A percentile compares a stretch with the other conserved stretches of the same genome.
Evolutionary conservation across 1,140 invertebrate species (phyloP).

Genomic region (Alviniconcha marisindica): DNA sequence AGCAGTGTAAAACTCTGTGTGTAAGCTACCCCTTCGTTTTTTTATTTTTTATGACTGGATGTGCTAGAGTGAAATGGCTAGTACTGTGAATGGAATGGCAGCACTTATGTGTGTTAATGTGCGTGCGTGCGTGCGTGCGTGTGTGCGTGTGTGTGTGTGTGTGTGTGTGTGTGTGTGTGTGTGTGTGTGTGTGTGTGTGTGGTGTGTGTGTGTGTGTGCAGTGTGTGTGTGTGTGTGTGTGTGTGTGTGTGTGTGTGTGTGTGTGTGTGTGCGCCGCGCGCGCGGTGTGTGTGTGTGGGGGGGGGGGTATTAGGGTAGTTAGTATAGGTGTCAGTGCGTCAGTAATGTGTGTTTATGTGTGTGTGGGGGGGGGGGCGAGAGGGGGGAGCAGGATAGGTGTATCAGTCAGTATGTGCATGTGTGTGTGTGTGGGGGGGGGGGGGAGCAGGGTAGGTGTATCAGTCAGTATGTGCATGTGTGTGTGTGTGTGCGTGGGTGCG

Average conservation of each 20-base stretch:
- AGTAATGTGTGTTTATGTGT: too few relatives aligned
- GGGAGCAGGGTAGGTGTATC: too few relatives aligned
- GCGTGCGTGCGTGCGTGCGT: neutral
- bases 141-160: neutral
- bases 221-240: neutral
- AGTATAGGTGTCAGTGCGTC: too few relatives aligned
- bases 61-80: neutral
- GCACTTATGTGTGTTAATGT: neutral
- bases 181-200: neutral
- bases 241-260: neutral
- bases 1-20: neutral
- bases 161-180: neutral
- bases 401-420: neutral
- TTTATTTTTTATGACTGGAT: neutral
- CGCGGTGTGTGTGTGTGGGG: too few relatives aligned
- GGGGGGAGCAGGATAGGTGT: too few relatives aligned
- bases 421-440: too few relatives aligned
- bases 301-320: too few relatives aligned
- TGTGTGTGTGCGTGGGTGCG: neutral
- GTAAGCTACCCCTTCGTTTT: neutral
- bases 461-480: slow-evolving; percentile 7
- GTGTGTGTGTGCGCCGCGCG: too few relatives aligned
- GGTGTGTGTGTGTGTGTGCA: too few relatives aligned
- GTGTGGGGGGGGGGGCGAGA: too few relatives aligned
- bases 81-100: neutral